Base-by-base conservation (phyloP, 2,113 vertebrate genomes). In the Glaucomys volans region DNA sequence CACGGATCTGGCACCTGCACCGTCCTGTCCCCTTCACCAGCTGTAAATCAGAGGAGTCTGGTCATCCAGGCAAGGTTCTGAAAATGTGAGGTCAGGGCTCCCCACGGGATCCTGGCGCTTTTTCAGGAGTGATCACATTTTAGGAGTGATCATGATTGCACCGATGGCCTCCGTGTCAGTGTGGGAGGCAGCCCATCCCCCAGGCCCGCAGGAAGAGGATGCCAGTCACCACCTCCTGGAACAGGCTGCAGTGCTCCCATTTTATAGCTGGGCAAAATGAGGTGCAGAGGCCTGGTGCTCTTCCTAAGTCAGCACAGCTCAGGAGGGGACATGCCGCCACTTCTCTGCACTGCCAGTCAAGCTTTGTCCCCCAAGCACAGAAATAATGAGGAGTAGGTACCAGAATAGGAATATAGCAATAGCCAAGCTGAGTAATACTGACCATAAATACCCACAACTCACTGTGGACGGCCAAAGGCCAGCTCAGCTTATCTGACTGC, bases 11-110 rank as follows among this genome's bases (percentile, higher is more conserved):
- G 40, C 40, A 2, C 16, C 16, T 20, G 52, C 26, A 11, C 42
- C 80, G 62, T 5, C 30, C 13, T 0, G 4, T 40, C 54, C 2
- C 1, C 9, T 10, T 40, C 16, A 2, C 2, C 11, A 42, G 26
- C 0, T 17, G 14, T 57, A 44, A 16, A 17, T 32, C 10, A 30
- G 26, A 81, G 26, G 9, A 11, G 20, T 52, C 24, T 14, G 5
- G 37, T 17, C 54, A 32, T 2, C 28, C 37, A 18, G 30, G n/a
- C 77, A 12, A 81, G 37, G 8, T 16, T 5, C 57, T 32, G 57
- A 11, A 42, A 18, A 64, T 37, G 35, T 13, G 0, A 32, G 9
- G 80, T 32, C 57, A 28, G 28, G 40, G 80, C 16, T 62, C 57
- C 16, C 80, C 40, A 0, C 1, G 8, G 7, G 16, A 42, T 4